These are phyloP conservation scores for Elephantulus edwardii DNA, from an alignment of 2,113 vertebrate genomes.

Conservation along the genomic window DNA sequence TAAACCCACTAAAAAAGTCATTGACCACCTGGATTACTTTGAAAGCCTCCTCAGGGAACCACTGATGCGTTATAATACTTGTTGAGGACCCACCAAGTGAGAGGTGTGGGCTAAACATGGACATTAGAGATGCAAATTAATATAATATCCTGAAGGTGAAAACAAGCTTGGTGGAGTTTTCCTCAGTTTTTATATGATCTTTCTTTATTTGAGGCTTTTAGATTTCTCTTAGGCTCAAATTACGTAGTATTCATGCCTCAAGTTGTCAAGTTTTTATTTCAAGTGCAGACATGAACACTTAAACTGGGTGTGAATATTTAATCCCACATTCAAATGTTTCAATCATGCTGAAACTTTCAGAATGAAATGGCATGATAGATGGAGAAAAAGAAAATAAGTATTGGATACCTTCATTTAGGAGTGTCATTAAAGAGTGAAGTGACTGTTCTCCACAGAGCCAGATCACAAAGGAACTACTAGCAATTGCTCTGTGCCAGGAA, in stretches of 20 bases:
- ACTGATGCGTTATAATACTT: neutral
- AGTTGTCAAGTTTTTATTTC: constrained; percentile 30
- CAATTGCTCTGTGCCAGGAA: neutral
- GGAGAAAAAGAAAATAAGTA: neutral
- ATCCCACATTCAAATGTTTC: constrained; percentile 36
- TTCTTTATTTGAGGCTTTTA: neutral
- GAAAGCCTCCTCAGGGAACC: neutral
- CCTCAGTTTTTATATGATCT: neutral
- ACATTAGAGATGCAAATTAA: neutral
- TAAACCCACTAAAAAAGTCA: constrained; percentile 2
- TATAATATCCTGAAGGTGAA: neutral
- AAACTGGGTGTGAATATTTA: constrained; percentile 41
- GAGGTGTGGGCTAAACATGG: neutral
- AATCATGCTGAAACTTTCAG: constrained; percentile 23
- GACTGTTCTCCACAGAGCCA: neutral
- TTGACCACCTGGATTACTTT: neutral
- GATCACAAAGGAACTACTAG: neutral
- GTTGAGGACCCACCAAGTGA: neutral
- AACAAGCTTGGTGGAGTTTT: neutral
- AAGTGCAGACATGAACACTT: constrained; percentile 33
- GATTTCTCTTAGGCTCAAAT: constrained; percentile 13
- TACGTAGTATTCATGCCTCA: constrained; percentile 9
- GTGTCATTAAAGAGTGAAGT: neutral
- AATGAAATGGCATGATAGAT: neutral
- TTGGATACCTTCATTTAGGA: neutral